Conservation (phyloP, 2,113 vertebrate species). For the Rutilus rutilus region DNA sequence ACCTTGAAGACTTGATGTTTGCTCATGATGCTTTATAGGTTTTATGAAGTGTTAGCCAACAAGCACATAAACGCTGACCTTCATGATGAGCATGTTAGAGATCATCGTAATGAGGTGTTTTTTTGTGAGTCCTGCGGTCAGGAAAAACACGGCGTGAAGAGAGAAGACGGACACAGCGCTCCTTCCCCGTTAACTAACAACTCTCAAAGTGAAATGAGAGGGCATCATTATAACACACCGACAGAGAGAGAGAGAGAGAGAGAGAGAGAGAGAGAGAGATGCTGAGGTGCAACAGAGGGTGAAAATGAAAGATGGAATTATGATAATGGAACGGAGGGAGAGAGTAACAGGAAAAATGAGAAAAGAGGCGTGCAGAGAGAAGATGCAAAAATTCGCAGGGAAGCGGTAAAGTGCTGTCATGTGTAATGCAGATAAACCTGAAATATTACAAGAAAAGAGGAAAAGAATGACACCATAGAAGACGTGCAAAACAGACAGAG, state of each 20-base stretch:
- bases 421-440: constrained; percentile 31
- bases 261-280: constrained; percentile 27
- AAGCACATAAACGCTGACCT: constrained; percentile 15
- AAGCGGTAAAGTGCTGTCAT: constrained; percentile 34
- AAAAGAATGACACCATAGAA: not conserved
- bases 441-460: constrained; percentile 24
- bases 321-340: constrained; percentile 25
- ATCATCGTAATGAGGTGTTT: not conserved
- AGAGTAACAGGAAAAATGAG: constrained; percentile 27
- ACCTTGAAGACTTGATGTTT: not conserved
- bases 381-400: not conserved
- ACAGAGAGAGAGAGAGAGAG: not conserved
- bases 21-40: constrained; percentile 1
- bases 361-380: not conserved
- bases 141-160: not conserved
- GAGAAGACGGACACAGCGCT: not conserved
- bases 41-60: constrained; percentile 1
- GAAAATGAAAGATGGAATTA: constrained; percentile 28
- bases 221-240: constrained; percentile 49
- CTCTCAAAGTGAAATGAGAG: constrained; percentile 24
- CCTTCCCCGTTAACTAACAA: not conserved
- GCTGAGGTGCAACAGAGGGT: constrained; percentile 4
- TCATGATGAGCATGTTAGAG: not conserved
- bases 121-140: not conserved
- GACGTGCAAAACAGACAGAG: not conserved